A percentile compares a stretch with the other conserved stretches of the same genome.
phyloP scores from a whole-genome alignment of 2,888 invertebrate genomes.

The Macrophya annulata region DNA sequence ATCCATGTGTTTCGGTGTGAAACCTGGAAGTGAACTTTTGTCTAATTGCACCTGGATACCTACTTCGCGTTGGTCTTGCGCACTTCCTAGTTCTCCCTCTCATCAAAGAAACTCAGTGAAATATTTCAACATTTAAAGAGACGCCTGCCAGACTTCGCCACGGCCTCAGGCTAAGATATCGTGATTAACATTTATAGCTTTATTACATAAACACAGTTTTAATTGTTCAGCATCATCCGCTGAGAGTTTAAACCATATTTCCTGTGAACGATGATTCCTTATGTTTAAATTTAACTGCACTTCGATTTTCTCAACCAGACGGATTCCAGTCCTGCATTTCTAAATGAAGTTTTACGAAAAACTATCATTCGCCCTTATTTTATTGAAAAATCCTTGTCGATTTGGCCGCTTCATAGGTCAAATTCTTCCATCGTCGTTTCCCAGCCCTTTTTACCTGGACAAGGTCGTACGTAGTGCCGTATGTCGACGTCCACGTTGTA shows the following conservation, averaged over 20 bases:
- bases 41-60: conserved; percentile 14
- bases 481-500: conserved; percentile 48
- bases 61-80: not conserved
- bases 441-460: too few species aligned
- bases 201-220: too few species aligned
- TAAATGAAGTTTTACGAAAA: not conserved
- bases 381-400: not conserved
- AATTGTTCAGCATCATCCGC: not conserved
- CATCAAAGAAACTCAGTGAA: not conserved
- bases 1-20: not conserved
- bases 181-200: too few species aligned
- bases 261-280: not conserved
- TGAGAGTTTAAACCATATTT: not conserved
- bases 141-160: conserved; percentile 50
- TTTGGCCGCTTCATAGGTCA: too few species aligned
- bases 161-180: conserved; percentile 17
- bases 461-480: too few species aligned
- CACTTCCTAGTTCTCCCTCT: conserved; percentile 40
- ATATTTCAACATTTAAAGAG: conserved; percentile 52
- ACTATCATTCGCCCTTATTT: not conserved
- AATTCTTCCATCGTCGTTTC: too few species aligned
- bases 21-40: conserved; percentile 49
- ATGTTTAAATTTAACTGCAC: too few species aligned
- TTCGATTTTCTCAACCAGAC: too few species aligned
- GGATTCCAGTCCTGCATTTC: too few species aligned